Percentiles rank a stretch among this genome's conserved stretches.
Conservation (phyloP, 64 coral and sea anemone genomes). For the Stylophora pistillata region DNA sequence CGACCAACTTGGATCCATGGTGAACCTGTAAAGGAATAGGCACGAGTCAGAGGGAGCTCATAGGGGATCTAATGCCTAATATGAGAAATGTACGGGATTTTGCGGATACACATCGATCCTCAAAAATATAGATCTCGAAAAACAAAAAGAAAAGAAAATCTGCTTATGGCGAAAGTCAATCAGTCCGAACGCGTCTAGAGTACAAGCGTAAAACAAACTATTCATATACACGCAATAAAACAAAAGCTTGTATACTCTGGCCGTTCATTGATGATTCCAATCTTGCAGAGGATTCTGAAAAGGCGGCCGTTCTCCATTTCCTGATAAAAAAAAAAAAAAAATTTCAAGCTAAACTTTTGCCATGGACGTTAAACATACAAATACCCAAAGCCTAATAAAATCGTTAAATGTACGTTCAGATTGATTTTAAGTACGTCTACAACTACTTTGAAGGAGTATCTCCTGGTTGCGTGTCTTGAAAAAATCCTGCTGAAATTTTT, state of each 20-base stretch:
- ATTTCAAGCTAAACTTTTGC: neutral
- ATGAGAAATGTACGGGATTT: too few species aligned
- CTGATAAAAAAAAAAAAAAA: conserved; percentile 16
- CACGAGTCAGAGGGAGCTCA: neutral
- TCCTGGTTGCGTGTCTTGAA: too few species aligned
- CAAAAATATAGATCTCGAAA: too few species aligned
- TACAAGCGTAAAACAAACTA: neutral
- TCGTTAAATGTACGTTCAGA: too few species aligned
- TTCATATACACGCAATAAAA: neutral
- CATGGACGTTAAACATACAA: too few species aligned
- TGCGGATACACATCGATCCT: too few species aligned
- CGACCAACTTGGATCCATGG: conserved; percentile 94
- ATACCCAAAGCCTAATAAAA: too few species aligned
- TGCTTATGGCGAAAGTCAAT: neutral
- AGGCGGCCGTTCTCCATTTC: conserved; percentile 97
- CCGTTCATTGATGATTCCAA: conserved; percentile 93
- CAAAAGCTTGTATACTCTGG: conserved; percentile 83
- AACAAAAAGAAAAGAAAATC: too few species aligned
- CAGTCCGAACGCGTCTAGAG: neutral
- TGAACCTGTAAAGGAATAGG: conserved; percentile 60
- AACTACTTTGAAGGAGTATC: too few species aligned
- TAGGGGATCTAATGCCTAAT: too few species aligned
- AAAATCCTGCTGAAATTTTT: too few species aligned
- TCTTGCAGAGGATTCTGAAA: conserved; percentile 85
- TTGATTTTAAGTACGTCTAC: too few species aligned